Evolutionary conservation across 2,113 vertebrate species (phyloP).

Genomic region (Hippocampus abdominalis): DNA sequence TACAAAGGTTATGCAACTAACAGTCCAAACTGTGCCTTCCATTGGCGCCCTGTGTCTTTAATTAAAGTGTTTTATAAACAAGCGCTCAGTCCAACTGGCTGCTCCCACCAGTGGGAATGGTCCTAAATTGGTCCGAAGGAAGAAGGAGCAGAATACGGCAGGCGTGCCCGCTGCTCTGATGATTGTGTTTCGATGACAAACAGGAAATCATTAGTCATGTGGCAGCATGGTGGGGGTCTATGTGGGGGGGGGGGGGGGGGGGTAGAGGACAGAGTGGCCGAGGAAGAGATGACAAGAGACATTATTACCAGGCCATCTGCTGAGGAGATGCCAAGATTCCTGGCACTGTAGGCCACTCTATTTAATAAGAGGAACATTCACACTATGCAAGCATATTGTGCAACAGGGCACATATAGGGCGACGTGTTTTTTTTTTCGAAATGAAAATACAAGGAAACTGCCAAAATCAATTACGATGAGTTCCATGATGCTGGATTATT

Average conservation of each 20-base stretch:
- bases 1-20: constrained; percentile 20
- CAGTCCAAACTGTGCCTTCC: constrained; percentile 12
- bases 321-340: constrained; percentile 49
- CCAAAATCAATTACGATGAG: background rate
- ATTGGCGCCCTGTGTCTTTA: constrained; percentile 20
- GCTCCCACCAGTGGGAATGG: constrained; percentile 38
- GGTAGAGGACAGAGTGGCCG: constrained; percentile 43
- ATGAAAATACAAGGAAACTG: background rate
- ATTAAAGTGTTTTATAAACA: constrained; percentile 38
- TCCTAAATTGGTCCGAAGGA: constrained; percentile 41
- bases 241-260: constrained; percentile 30
- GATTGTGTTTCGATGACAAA: constrained; percentile 53
- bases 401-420: constrained; percentile 6
- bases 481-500: background rate
- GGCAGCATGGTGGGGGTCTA: constrained; percentile 46
- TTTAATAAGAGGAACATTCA: constrained; percentile 40
- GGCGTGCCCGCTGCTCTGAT: constrained; percentile 31
- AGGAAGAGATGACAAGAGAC: constrained; percentile 26
- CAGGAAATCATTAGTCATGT: constrained; percentile 70
- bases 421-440: background rate
- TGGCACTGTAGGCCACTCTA: constrained; percentile 23
- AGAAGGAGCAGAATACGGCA: constrained; percentile 31
- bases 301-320: constrained; percentile 63
- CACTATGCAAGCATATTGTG: constrained; percentile 19
- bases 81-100: constrained; percentile 31